A percentile compares a stretch with the other conserved stretches of the same genome.
Evolutionary conservation across 2,888 invertebrate species (phyloP).

Genomic region (Patella ulyssiponensis): DNA sequence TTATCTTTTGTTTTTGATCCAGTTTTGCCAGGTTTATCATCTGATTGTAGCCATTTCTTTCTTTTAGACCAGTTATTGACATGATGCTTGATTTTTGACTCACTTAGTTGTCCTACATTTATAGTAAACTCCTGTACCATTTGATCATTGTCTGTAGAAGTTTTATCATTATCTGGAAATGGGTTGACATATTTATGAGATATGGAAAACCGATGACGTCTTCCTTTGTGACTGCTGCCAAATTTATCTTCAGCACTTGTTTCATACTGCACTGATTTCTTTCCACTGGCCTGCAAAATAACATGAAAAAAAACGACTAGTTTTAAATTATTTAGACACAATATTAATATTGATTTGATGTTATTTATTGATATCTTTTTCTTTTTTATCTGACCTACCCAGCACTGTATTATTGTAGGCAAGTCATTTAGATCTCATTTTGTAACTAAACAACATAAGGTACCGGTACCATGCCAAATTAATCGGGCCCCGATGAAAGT

Average conservation of each 20-base stretch:
- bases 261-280: conserved; percentile 2
- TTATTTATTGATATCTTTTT: no score
- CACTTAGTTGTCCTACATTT: neutral
- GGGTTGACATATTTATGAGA: conserved; percentile 1
- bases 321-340: neutral
- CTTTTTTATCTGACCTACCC: no score
- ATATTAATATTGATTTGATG: no score
- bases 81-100: neutral
- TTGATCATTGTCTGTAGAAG: neutral
- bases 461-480: no score
- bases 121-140: neutral
- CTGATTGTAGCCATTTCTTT: neutral
- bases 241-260: conserved; percentile 11
- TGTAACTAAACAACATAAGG: no score
- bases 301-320: neutral
- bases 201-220: neutral
- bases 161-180: neutral
- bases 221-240: neutral
- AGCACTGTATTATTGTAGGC: no score
- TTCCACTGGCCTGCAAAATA: neutral
- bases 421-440: no score
- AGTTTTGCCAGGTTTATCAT: neutral
- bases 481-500: no score
- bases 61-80: neutral
- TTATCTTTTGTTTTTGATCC: neutral